Evolutionary conservation across 2,113 vertebrate genomes (phyloP).

Genomic region (Siniperca chuatsi): DNA sequence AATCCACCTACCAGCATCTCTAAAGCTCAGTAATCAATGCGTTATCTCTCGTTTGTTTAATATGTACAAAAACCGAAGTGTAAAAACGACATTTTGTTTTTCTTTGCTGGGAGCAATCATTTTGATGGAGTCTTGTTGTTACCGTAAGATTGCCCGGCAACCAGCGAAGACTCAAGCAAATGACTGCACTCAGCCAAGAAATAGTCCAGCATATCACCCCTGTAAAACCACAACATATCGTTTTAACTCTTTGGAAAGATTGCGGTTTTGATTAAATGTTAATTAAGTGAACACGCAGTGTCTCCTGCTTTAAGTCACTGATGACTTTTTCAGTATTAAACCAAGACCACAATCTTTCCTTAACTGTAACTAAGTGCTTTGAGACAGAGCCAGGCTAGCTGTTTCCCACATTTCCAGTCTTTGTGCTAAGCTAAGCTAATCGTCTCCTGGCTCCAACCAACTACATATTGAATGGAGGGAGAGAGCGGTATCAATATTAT

Average conservation of each 20-base stretch:
- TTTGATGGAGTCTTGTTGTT: background rate
- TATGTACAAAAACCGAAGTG: background rate
- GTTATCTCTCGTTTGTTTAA: background rate
- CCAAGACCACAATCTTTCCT: background rate
- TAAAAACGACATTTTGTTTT: background rate
- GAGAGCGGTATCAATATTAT: background rate
- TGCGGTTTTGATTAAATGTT: constrained; percentile 4
- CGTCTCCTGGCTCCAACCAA: background rate
- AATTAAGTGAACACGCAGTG: constrained; percentile 1
- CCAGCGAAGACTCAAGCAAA: background rate
- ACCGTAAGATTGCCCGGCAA: too few relatives aligned
- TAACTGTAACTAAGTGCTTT: background rate
- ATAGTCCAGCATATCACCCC: background rate
- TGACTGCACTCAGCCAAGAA: background rate
- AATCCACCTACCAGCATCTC: background rate
- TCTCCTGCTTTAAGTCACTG: constrained; percentile 6
- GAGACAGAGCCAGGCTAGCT: background rate
- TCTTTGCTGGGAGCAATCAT: background rate
- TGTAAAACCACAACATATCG: background rate
- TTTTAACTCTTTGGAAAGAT: background rate
- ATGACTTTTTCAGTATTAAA: background rate
- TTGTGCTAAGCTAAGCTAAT: constrained; percentile 13
- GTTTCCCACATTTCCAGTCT: background rate
- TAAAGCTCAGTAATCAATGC: background rate
- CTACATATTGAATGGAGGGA: background rate